Base-by-base conservation (phyloP, 2,888 invertebrate species). In the Dryobotodes eremita region DNA sequence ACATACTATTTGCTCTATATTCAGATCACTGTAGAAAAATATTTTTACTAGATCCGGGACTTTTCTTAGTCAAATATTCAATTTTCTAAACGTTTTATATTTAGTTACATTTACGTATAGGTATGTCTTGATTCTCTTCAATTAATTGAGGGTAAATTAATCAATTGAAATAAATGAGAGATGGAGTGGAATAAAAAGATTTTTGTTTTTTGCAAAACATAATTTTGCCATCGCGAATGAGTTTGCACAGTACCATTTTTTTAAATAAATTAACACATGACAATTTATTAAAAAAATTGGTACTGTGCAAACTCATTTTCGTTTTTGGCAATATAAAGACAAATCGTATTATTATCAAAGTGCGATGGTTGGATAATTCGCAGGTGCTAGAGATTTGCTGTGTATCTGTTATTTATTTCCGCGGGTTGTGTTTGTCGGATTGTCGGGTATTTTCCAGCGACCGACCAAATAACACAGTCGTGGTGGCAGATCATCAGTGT, bases 361-460 rank as follows among this genome's bases (percentile, higher is more conserved):
- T 57, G 57, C 26, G 26, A 50, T 42, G 20, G n/a, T 36, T 50
- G 31, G 68, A 46, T 50, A 69, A 36, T 15, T 64, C 50, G 23
- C 83, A 83, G 79, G 84, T 70, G 79, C 46, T 23, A 15, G 50
- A 55, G 50, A 31, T 20, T 36, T 15, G 15, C 11, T 31, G 61
- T 42, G 59, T 53, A 66, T 82, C 80, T 72, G 82, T n/a, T 79
- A 62, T 42, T 7, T 66, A 55, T 73, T 66, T 42, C 55, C 6
- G 20, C 15, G 71, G n/a, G 48, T 23, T 36, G 50, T 36, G 64
- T 53, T 71, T 71, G 70, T 77, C 36, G 17, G 65, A n/a, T 53
- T 46, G 57, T 36, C 17, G 79, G 72, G 26, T 53, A 73, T 76
- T 80, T 80, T 73, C 55, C 72, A 66, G 70, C 8, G 55, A 57